Evolutionary conservation across 2,113 vertebrate genomes (phyloP), one percentile per base, ranked within the genome.

Genomic region (Zingel zingel): DNA sequence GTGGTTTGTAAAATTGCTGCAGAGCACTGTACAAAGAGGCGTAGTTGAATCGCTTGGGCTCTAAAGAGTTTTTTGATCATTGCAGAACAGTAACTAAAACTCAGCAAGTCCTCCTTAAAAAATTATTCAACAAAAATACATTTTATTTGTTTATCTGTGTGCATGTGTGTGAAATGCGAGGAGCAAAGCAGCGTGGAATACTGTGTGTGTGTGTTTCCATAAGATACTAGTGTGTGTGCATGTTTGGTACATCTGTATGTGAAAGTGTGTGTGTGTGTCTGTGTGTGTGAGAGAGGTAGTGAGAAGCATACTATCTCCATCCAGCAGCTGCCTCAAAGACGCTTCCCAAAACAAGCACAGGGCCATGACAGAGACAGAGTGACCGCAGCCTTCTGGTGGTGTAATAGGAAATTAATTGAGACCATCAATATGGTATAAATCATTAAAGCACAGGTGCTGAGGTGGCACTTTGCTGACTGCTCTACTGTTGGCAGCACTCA

Each of bases 401-500:
- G 89, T 95, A 95, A 95, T 94, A 95, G 93, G 94, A 95, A 95
- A 95, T 95, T 95, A 96, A 96, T 96, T 95, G 94, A 95, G 94
- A 95, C 94, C 94, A 95, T 96, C 95, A 96, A 96, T 96, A 95
- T 93, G 90, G 94, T 95, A 96, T 96, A 96, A 96, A 95, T 96
- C 95, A 95, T 95, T 95, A 94, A 94, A 94, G 93, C 88, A 86
- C 94, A 95, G 95, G 94, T 96, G 95, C 95, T 96, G 95, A 96
- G 93, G 86, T 93, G 91, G 95, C 94, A 93, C 92, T 95, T 95
- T 94, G 88, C 91, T 88, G 92, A 94, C 88, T 91, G 78, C 87
- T 89, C 84, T 43, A 68, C 88, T 90, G 85, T 90, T 91, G 92
- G 94, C 88, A 85, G 92, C 73, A 69, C 88, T 81, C 64, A 11